These are phyloP conservation scores for Bhutanitis thaidina DNA, from an alignment of 2,888 invertebrate genomes.

Conservation along the genomic window DNA sequence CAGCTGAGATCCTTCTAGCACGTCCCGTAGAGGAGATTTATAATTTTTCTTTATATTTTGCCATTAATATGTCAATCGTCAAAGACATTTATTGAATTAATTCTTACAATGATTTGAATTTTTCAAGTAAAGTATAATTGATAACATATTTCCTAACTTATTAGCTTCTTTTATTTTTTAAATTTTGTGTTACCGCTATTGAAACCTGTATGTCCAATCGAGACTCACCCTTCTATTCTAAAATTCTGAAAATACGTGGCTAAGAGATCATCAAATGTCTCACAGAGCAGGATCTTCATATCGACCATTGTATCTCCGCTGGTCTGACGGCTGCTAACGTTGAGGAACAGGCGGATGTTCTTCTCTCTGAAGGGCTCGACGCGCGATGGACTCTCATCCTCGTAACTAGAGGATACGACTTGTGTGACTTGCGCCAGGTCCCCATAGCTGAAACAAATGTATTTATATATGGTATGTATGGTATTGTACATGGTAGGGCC, in stretches of 20 bases:
- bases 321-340: conserved; percentile 44
- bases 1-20: no score
- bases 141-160: no score
- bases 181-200: no score
- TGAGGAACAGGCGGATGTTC: conserved; percentile 68
- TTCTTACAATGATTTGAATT: no score
- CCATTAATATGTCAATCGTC: no score
- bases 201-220: not conserved
- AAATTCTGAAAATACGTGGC: conserved; percentile 92
- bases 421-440: conserved; percentile 89
- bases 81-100: no score
- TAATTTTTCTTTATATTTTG: no score
- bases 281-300: conserved; percentile 92
- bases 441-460: conserved; percentile 80
- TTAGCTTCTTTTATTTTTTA: not conserved
- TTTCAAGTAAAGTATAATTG: no score
- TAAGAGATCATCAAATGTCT: conserved; percentile 88
- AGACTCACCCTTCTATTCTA: conserved; percentile 84
- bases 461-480: no score
- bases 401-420: conserved; percentile 89
- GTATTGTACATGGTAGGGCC: no score
- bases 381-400: conserved; percentile 77
- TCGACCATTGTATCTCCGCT: conserved; percentile 84
- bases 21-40: no score
- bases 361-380: conserved; percentile 84